Conservation (phyloP, 2,888 invertebrate genomes). For the Ceramica pisi region DNA sequence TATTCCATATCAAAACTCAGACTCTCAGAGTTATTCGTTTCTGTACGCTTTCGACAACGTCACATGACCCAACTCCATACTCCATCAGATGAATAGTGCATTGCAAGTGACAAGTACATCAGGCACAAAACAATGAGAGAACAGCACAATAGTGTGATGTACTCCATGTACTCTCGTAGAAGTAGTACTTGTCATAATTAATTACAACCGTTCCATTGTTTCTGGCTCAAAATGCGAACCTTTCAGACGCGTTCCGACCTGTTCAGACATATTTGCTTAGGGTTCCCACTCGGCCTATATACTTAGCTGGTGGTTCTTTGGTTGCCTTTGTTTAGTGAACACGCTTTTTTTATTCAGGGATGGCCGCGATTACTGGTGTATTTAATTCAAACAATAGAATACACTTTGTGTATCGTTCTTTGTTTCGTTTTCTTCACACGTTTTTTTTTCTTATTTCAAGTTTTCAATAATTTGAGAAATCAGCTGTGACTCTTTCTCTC, state of each 20-base stretch:
- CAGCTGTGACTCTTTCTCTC: too few species aligned
- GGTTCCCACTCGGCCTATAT: conserved; percentile 42
- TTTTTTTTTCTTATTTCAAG: too few species aligned
- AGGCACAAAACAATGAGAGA: conserved; percentile 20
- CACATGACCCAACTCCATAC: background rate
- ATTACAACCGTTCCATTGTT: conserved; percentile 58
- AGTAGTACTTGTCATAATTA: conserved; percentile 64
- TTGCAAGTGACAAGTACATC: conserved; percentile 24
- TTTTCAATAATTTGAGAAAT: too few species aligned
- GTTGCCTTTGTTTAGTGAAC: conserved; percentile 14
- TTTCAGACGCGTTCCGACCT: conserved; percentile 49
- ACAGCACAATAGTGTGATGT: conserved; percentile 1
- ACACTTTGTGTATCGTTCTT: too few species aligned
- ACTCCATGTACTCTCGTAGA: conserved; percentile 32
- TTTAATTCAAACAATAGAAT: background rate
- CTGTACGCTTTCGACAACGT: background rate
- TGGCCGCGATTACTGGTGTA: background rate
- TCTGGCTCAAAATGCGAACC: conserved; percentile 52
- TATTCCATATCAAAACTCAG: background rate
- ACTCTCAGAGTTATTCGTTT: background rate
- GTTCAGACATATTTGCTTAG: conserved; percentile 49
- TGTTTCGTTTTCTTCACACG: too few species aligned
- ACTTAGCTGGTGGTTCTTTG: conserved; percentile 30
- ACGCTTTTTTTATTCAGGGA: conserved; percentile 18
- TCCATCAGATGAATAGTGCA: conserved; percentile 11